Evolutionary conservation across 2,797 vertebrate species (phyloP).

Genomic region (Pseudochirops corinnae): DNA sequence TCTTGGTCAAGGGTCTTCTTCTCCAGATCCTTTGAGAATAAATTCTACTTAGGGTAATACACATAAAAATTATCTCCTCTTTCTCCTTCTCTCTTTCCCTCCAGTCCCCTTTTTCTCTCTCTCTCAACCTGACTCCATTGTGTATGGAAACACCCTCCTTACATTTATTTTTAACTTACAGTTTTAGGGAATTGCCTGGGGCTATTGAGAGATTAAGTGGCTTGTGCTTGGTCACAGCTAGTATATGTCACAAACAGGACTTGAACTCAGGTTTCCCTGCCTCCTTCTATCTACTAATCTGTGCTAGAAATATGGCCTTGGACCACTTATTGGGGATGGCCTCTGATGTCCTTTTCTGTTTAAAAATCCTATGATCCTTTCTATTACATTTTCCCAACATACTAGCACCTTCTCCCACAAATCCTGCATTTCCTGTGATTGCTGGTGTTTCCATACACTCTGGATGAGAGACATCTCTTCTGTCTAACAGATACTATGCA

Average conservation of each 20-base stretch:
- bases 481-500: not conserved
- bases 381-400: not conserved
- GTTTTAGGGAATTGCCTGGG: not conserved
- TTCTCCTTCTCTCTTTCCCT: not conserved
- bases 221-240: not conserved
- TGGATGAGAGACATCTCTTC: constrained; percentile 1
- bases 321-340: not conserved
- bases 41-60: not conserved
- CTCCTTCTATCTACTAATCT: not conserved
- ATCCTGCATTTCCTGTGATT: not conserved
- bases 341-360: not conserved
- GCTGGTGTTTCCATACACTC: constrained; percentile 13
- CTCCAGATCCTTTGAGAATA: not conserved
- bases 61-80: not conserved
- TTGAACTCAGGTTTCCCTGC: not conserved
- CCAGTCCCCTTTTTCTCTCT: not conserved
- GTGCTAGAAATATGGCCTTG: not conserved
- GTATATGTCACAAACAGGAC: not conserved
- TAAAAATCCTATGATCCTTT: not conserved
- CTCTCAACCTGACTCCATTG: not conserved
- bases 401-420: not conserved
- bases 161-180: not conserved
- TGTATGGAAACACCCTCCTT: not conserved
- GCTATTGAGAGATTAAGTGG: not conserved
- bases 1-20: not conserved